Evolutionary conservation across 2,113 vertebrate species (phyloP), one percentile per base, ranked within the genome.

Genomic region (Sinocyclocheilus anophthalmus): DNA sequence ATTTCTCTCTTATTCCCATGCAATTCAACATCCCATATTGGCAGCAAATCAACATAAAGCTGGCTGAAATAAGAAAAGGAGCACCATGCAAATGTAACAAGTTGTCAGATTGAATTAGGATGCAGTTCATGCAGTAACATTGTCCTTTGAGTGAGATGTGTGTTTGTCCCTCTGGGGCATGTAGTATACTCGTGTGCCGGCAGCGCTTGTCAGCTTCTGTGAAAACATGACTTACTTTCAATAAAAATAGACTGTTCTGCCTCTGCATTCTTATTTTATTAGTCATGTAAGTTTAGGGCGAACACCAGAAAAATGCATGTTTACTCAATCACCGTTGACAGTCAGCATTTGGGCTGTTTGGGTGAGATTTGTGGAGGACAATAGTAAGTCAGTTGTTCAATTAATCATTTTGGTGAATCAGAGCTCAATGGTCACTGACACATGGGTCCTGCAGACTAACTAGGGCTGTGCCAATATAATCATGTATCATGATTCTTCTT

Each of bases 181-280:
- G 30, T 33, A 42, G 18, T 57, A 45, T 26, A 18, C 5, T 65
- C 39, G 9, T 48, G 61, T 33, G 13, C 22, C 5, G 39, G 39
- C 20, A 24, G n/a, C 1, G 22, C 26, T 16, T 61, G 77, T 39
- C 77, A n/a, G 20, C 30, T 79, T 61, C 11, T 59, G 55, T 39
- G 53, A 57, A 61, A 79, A 79, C 77, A 24, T 22, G 12, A 63
- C 77, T 16, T n/a, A 3, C 8, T 24, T 80, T 42, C 0, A 63
- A 16, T 80, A 80, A 24, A 80, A 45, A 2, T 42, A 45, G 22
- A 61, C 39, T 50, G 55, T 79, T 67, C n/a, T 67, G 13, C 61
- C 4, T 81, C 24, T 48, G 42, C 79, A 30, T 81, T 67, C 79
- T 20, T 81, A 61, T n/a, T 42, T 81, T 48, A 65, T 79, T 79